Conservation (phyloP, 2,888 invertebrate species). For the Ophioninae sp. region DNA sequence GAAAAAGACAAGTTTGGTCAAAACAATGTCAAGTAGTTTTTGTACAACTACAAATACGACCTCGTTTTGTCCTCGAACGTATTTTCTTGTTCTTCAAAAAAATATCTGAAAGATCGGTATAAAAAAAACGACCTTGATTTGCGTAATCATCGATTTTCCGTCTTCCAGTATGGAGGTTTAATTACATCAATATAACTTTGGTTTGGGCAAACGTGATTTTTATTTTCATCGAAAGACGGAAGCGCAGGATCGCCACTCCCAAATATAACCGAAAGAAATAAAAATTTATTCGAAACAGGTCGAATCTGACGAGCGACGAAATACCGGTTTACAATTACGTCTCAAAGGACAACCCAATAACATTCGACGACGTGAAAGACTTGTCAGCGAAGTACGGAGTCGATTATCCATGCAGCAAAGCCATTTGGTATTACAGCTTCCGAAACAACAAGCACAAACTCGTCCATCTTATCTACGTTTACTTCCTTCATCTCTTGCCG, state of each 20-base stretch:
- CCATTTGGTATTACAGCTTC: conserved; percentile 88
- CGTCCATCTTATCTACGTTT: conserved; percentile 83
- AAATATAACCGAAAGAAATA: neutral
- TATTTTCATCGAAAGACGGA: neutral
- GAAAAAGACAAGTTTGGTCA: too few species aligned
- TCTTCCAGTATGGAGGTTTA: too few species aligned
- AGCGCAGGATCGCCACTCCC: neutral
- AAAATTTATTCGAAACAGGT: conserved; percentile 56
- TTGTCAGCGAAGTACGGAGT: conserved; percentile 83
- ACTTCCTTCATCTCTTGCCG: conserved; percentile 85
- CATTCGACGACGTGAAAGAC: conserved; percentile 87
- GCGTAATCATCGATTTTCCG: too few species aligned
- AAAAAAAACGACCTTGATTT: too few species aligned
- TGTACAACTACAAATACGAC: too few species aligned
- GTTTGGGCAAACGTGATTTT: neutral
- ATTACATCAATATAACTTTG: too few species aligned
- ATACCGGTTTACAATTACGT: conserved; percentile 93
- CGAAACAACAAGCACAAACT: conserved; percentile 84
- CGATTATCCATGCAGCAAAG: conserved; percentile 84
- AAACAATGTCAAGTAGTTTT: too few species aligned
- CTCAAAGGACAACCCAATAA: conserved; percentile 91
- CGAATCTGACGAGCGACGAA: conserved; percentile 76
- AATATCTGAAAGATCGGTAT: too few species aligned
- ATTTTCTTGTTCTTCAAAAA: too few species aligned
- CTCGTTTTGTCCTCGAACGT: too few species aligned